phyloP scores from a whole-genome alignment of 2,797 vertebrate genomes.

The Myotis daubentonii region DNA sequence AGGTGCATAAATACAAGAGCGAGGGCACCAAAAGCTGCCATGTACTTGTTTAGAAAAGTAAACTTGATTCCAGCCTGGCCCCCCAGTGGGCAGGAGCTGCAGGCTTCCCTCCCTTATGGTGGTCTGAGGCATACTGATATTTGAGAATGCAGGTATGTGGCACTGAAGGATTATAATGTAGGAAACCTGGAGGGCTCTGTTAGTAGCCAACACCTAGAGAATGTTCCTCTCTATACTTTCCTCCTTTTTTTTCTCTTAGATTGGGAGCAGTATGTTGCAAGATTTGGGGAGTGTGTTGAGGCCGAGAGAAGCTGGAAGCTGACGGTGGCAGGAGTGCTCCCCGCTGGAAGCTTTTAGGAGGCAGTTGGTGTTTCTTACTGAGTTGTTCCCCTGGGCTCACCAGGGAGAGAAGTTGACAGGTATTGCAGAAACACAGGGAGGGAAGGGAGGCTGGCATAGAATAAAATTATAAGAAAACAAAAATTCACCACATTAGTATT shows the following conservation, averaged over 20 bases:
- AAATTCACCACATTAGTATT: constrained; percentile 44
- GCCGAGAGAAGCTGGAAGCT: neutral
- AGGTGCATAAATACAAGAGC: neutral
- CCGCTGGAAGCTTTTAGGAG: neutral
- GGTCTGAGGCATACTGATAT: neutral
- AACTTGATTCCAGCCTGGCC: neutral
- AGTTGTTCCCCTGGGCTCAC: neutral
- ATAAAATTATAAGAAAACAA: constrained; percentile 20
- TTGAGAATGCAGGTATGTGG: neutral
- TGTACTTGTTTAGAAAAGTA: neutral
- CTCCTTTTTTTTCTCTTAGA: neutral
- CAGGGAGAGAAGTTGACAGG: neutral
- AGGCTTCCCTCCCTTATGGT: neutral
- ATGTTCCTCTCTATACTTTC: neutral
- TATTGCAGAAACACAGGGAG: neutral
- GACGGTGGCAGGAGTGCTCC: neutral
- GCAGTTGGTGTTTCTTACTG: neutral
- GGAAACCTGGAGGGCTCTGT: neutral
- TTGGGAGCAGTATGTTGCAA: neutral
- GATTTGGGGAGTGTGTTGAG: neutral
- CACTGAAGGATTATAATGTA: neutral
- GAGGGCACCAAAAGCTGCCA: neutral
- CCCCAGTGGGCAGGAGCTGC: rapidly evolving
- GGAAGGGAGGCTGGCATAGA: neutral
- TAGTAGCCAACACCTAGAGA: neutral